phyloP scores from a whole-genome alignment of 2,113 vertebrate species.

The Serinus canaria region DNA sequence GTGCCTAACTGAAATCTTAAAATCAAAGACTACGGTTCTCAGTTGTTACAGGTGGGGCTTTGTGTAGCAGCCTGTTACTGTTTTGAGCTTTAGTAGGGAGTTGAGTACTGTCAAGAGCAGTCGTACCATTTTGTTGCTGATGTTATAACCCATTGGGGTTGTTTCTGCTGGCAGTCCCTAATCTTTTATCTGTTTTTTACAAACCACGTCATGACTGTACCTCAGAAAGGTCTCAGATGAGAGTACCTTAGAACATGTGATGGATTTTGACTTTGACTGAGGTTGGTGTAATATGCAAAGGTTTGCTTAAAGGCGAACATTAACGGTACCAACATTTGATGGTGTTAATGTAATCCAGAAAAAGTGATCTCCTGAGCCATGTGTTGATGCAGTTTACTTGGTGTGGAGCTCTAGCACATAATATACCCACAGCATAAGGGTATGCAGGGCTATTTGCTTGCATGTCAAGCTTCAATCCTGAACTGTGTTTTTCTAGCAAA shows the following conservation, averaged over 20 bases:
- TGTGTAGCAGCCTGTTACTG: not conserved
- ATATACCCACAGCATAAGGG: not conserved
- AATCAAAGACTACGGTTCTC: not conserved
- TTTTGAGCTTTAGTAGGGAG: not conserved
- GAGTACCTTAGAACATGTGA: not conserved
- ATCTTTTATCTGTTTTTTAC: not conserved
- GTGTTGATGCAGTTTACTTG: not conserved
- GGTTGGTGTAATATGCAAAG: not conserved
- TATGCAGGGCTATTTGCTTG: not conserved
- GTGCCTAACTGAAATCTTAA: not conserved
- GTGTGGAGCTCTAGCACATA: not conserved
- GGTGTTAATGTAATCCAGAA: not conserved
- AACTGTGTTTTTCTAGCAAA: not conserved
- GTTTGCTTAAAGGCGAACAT: not conserved
- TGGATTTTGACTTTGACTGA: not conserved
- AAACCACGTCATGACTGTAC: not conserved
- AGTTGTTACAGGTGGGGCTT: not conserved
- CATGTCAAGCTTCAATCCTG: not conserved
- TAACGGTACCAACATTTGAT: not conserved
- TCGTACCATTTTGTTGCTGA: not conserved
- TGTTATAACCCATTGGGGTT: not conserved
- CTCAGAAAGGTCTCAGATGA: not conserved
- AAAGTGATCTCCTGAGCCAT: not conserved
- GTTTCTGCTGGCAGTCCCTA: not conserved
- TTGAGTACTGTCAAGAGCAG: not conserved